Percentiles rank a stretch among this genome's conserved stretches.
phyloP scores from a whole-genome alignment of 2,888 invertebrate species.

The Rhopalosiphum nymphaeae region DNA sequence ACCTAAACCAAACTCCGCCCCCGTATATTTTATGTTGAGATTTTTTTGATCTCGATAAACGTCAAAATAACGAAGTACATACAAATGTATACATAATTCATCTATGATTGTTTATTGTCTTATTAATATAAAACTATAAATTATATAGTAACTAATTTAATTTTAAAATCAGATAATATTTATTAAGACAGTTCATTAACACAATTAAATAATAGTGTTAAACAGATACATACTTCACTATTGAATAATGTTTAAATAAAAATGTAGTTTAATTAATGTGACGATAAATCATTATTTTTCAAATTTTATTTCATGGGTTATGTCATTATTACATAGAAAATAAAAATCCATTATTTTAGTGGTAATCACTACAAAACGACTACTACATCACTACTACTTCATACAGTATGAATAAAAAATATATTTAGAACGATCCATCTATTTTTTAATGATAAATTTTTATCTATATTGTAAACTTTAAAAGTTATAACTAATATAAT shows the following conservation, averaged over 20 bases:
- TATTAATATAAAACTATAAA: not conserved
- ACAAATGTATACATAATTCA: not conserved
- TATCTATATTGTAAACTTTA: not conserved
- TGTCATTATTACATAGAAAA: not conserved
- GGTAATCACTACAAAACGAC: too few relatives aligned
- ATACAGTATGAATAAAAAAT: too few relatives aligned
- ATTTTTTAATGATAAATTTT: not conserved
- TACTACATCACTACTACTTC: too few relatives aligned
- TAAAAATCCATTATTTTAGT: not conserved
- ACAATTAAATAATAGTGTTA: not conserved
- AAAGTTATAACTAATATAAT: not conserved
- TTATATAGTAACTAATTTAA: not conserved
- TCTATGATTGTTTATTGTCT: not conserved
- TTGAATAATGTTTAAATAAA: not conserved
- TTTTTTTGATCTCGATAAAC: conserved; percentile 43
- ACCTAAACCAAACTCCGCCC: conserved; percentile 64
- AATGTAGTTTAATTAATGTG: not conserved
- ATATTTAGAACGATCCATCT: not conserved
- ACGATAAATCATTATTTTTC: not conserved
- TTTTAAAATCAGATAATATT: conserved; percentile 37
- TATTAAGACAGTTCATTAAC: conserved; percentile 55
- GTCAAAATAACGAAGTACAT: conserved; percentile 13
- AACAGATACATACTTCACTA: not conserved
- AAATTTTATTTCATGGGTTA: not conserved
- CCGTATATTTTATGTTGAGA: conserved; percentile 15